These are phyloP conservation scores for Drosophila gaucha DNA, from an alignment of 2,888 invertebrate species.

Conservation along the genomic window DNA sequence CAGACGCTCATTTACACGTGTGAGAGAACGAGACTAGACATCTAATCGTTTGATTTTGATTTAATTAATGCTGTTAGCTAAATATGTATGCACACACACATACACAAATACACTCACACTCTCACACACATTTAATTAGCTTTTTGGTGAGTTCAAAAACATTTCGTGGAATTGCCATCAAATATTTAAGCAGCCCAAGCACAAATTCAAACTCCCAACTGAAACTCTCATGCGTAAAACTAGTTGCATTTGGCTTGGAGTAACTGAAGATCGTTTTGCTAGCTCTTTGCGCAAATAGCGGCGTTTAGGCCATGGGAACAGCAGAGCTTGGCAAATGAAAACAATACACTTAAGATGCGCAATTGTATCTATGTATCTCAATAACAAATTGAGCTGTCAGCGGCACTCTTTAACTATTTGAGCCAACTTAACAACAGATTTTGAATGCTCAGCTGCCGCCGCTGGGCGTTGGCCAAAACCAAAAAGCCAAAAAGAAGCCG, in stretches of 20 bases:
- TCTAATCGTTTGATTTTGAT: conserved; percentile 68
- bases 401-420: conserved; percentile 42
- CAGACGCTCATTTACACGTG: conserved; percentile 50
- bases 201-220: conserved; percentile 1
- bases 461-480: conserved; percentile 53
- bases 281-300: conserved; percentile 32
- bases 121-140: conserved; percentile 58
- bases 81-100: conserved; percentile 10
- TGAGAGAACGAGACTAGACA: conserved; percentile 44
- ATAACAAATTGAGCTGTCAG: conserved; percentile 79
- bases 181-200: conserved; percentile 55
- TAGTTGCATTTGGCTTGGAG: conserved; percentile 30
- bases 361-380: conserved; percentile 32
- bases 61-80: conserved; percentile 67
- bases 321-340: conserved; percentile 16
- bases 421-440: conserved; percentile 41
- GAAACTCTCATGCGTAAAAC: conserved; percentile 68
- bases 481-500: conserved; percentile 13
- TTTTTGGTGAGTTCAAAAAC: conserved; percentile 24
- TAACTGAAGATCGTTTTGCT: conserved; percentile 17
- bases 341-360: conserved; percentile 36
- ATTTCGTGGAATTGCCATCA: conserved; percentile 46
- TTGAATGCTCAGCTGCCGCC: conserved; percentile 40
- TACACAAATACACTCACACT: conserved; percentile 12
- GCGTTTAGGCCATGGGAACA: conserved; percentile 31